A percentile compares a stretch with the other conserved stretches of the same genome.
Evolutionary conservation across 2,888 invertebrate species (phyloP).

Genomic region (Pristionchus entomophagus): DNA sequence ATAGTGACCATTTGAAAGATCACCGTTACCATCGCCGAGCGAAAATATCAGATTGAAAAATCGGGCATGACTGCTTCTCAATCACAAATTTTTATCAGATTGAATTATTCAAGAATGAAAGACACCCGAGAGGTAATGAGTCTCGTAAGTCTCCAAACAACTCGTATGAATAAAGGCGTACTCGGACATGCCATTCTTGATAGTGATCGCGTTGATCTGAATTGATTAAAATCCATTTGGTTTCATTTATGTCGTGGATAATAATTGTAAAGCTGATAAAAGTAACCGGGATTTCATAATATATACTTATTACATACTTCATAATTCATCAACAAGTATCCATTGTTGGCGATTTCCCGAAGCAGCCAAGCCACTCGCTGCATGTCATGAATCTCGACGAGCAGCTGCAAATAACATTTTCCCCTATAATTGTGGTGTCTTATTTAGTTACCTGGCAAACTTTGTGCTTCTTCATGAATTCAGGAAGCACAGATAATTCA

Average conservation of each 20-base stretch:
- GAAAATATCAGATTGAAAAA: too few species aligned
- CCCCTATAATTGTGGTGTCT: too few species aligned
- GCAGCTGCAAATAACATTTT: not conserved
- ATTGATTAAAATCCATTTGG: not conserved
- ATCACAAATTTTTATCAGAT: too few species aligned
- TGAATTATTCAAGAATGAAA: conserved; percentile 13
- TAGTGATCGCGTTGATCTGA: not conserved
- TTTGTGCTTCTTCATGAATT: conserved; percentile 20
- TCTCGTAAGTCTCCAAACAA: not conserved
- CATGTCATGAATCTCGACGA: conserved; percentile 20
- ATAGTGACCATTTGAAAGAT: too few species aligned
- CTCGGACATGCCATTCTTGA: conserved; percentile 1
- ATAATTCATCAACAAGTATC: conserved; percentile 29
- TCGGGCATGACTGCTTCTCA: too few species aligned
- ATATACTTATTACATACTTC: not conserved
- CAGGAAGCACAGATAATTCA: not conserved
- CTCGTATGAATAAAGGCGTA: conserved; percentile 13
- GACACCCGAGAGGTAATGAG: not conserved
- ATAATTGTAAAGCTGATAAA: too few species aligned
- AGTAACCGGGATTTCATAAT: not conserved
- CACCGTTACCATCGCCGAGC: too few species aligned
- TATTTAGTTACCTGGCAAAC: conserved; percentile 35
- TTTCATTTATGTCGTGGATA: too few species aligned
- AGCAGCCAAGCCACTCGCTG: not conserved
- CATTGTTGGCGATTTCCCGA: not conserved